Evolutionary conservation across 2,888 invertebrate genomes (phyloP).

Genomic region (Phrixothrix hirtus): DNA sequence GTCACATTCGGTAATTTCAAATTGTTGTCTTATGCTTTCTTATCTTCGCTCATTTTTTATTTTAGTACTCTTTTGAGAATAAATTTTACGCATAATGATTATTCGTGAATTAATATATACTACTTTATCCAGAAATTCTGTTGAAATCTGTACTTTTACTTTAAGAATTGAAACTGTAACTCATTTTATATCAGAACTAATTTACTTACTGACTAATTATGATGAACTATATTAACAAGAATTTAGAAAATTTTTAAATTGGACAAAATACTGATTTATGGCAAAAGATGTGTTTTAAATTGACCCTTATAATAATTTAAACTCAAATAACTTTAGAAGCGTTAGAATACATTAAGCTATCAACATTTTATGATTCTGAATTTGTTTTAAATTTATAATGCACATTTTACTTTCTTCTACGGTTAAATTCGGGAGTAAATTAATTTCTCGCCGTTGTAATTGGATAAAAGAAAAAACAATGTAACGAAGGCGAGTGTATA

Average conservation of each 20-base stretch:
- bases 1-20: constrained; percentile 27
- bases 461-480: constrained; percentile 20
- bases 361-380: constrained; percentile 24
- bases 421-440: constrained; percentile 21
- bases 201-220: no score
- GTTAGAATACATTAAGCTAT: constrained; percentile 20
- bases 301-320: no score
- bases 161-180: no score
- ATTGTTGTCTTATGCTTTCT: constrained; percentile 23
- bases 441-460: constrained; percentile 21
- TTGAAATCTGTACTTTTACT: constrained; percentile 7
- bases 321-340: constrained; percentile 19
- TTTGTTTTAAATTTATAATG: constrained; percentile 28
- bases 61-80: no score
- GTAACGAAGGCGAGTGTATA: constrained; percentile 6
- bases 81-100: constrained; percentile 5
- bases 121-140: no score
- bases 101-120: background rate
- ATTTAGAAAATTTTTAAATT: no score
- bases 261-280: no score
- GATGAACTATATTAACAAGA: no score
- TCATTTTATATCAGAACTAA: no score
- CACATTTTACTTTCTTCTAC: constrained; percentile 19
- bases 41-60: constrained; percentile 16
- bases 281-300: no score